Percentiles rank a stretch among this genome's conserved stretches.
phyloP scores from a whole-genome alignment of 2,113 vertebrate species.

The Fregata magnificens region DNA sequence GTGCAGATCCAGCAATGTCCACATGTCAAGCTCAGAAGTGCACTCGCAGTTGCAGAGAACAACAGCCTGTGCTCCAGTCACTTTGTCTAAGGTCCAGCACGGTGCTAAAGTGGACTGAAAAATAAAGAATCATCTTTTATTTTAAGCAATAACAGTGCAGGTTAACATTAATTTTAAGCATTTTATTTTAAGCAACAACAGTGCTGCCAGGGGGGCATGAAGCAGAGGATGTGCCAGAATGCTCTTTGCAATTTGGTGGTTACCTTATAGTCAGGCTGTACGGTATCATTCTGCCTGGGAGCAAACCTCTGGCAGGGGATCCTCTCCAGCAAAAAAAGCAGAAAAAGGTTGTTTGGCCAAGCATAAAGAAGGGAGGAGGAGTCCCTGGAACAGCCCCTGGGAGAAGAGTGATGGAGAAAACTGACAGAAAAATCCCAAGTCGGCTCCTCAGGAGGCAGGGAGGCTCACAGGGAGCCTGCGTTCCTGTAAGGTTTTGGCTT shows the following conservation, averaged over 20 bases:
- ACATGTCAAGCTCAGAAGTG: neutral
- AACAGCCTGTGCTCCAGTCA: neutral
- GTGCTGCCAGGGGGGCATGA: neutral
- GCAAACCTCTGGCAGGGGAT: neutral
- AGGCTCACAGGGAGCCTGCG: neutral
- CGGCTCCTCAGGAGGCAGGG: neutral
- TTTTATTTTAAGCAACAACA: neutral
- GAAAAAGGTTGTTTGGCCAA: neutral
- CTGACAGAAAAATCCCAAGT: neutral
- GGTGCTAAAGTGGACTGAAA: neutral
- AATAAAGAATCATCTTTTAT: neutral
- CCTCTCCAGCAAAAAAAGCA: neutral
- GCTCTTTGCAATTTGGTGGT: neutral
- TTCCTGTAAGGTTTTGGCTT: neutral
- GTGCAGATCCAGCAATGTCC: neutral
- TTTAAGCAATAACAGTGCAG: neutral
- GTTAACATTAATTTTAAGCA: neutral
- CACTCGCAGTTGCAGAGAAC: neutral
- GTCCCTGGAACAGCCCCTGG: neutral
- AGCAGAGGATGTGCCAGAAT: neutral
- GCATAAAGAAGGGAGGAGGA: neutral
- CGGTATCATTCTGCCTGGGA: neutral
- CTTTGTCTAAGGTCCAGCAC: neutral
- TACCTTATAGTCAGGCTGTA: neutral
- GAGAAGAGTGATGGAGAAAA: neutral